Base-by-base conservation (phyloP, 1,140 invertebrate genomes). In the Hypsibius dujardini region DNA sequence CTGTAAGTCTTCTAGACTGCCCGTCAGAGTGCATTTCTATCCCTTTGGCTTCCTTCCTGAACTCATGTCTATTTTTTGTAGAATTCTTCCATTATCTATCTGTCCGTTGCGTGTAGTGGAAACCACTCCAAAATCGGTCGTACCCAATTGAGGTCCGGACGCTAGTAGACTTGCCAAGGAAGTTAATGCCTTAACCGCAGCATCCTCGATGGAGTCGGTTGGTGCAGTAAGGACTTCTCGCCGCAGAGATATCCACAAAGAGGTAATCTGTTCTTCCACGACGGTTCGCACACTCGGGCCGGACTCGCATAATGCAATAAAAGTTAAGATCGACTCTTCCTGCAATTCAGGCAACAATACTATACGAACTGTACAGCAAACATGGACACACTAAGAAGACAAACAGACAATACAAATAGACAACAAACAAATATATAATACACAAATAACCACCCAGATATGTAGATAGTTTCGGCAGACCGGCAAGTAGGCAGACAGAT, bases 351-450 rank as follows among this genome's bases (percentile, higher is more conserved):
- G 28, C 28, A 28, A 28, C 28, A 28, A 28, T 28, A 28, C 28
- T 28, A 28, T 28, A 28, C 28, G 28, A 28, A 28, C 28, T 28
- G 28, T 28, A 28, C 28, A 28, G 28, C 28, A 56, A 56, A n/a
- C 50, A 56, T 12, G n/a, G n/a, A 56, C 50, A 56, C 50, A 56
- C 50, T 56, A 56, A 12, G n/a, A 56, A 7, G 50, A 7, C 7
- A 12, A 56, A 56, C 50, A n/a, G 50, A 56, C n/a, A 7, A 56
- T 56, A 56, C 50, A 56, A 56, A n/a, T 56, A n/a, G 50, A 73
- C 47, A 74, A 79, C 83, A 82, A 80, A 88, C 86, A 79, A 28
- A 28, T 28, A 28, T 28, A 28, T 28, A 28, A 28, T 28, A 28
- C 28, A 28, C 28, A 28, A 28, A 28, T 28, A 28, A 28, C 28